phyloP scores from a whole-genome alignment of 2,797 vertebrate genomes.

The Tenualosa ilisha region DNA sequence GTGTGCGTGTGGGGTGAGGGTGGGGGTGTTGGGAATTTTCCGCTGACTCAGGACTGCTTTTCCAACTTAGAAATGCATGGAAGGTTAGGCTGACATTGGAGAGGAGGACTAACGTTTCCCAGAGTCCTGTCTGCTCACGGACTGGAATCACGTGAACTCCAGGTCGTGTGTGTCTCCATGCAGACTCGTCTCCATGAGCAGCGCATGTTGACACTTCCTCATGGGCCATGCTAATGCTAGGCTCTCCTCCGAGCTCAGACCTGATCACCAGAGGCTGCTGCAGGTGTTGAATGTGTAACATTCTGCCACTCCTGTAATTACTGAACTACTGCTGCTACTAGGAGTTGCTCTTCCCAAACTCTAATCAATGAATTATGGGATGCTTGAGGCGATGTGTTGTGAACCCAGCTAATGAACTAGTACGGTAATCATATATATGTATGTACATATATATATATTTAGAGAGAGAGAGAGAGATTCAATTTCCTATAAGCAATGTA shows the following conservation, averaged over 20 bases:
- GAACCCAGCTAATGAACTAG: neutral
- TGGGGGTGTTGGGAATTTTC: slow-evolving; percentile 56
- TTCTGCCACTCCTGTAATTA: neutral
- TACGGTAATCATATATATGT: neutral
- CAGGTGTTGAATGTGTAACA: neutral
- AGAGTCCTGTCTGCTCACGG: neutral
- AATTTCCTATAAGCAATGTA: too few species aligned
- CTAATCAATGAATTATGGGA: neutral
- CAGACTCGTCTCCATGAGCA: too few species aligned
- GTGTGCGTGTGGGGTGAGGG: too few species aligned
- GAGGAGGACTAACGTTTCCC: neutral
- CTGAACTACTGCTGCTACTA: neutral
- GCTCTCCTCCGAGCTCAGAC: neutral
- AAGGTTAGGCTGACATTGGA: neutral
- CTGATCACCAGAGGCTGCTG: neutral
- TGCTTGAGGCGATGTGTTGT: neutral
- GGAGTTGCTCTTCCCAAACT: neutral
- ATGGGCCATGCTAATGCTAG: too few species aligned
- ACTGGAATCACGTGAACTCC: neutral
- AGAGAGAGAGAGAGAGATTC: too few species aligned
- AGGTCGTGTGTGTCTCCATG: neutral
- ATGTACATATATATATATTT: neutral
- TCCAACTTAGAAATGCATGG: slow-evolving; percentile 31
- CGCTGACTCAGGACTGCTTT: slow-evolving; percentile 58
- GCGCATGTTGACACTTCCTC: too few species aligned